Conservation (phyloP, 2,888 invertebrate species). For the Scaptomyza caliginosa region DNA sequence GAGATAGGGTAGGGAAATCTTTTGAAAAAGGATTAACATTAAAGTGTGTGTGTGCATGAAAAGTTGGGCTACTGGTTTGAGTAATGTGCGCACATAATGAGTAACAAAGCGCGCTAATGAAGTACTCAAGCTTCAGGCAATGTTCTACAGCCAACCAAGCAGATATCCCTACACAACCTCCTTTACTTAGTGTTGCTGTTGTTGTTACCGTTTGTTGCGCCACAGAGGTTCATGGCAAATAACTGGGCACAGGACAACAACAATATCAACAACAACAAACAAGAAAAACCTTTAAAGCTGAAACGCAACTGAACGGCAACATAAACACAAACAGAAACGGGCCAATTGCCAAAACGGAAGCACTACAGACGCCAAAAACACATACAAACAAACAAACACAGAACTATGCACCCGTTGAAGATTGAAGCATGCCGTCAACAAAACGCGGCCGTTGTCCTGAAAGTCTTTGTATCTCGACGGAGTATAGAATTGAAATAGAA, state of each 20-base stretch:
- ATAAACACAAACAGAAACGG: constrained; percentile 35
- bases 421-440: constrained; percentile 36
- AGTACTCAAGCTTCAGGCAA: constrained; percentile 68
- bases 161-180: constrained; percentile 2
- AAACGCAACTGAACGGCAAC: constrained; percentile 10
- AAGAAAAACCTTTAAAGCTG: constrained; percentile 13
- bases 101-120: constrained; percentile 77
- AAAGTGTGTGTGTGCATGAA: constrained; percentile 54
- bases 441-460: constrained; percentile 1
- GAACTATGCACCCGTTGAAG: constrained; percentile 4
- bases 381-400: constrained; percentile 1
- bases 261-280: constrained; percentile 9
- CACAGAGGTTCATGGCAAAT: constrained; percentile 29
- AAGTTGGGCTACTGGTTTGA: constrained; percentile 67
- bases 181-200: constrained; percentile 4
- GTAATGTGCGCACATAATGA: constrained; percentile 77
- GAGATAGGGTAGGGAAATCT: constrained; percentile 51
- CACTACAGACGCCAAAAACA: constrained; percentile 21
- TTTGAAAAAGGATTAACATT: constrained; percentile 77
- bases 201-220: too few relatives aligned
- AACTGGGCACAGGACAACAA: neutral
- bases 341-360: constrained; percentile 55
- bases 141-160: constrained; percentile 29
- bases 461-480: neutral
- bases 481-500: neutral